Base-by-base conservation (phyloP, 2,113 vertebrate species). In the Sakesphorus luctuosus region DNA sequence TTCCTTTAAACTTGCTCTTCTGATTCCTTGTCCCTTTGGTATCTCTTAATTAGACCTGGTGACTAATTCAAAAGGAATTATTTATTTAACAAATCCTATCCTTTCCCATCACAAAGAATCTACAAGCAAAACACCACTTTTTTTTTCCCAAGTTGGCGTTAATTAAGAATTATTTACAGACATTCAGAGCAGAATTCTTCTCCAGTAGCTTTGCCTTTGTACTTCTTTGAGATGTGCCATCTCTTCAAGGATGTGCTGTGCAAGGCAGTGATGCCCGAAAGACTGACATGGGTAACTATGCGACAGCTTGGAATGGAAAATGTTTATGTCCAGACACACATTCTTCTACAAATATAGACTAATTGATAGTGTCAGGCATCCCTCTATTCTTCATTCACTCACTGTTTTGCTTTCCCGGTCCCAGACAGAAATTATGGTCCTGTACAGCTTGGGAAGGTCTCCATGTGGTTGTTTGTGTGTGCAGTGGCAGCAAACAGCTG, bases 21-120 rank as follows among this genome's bases (percentile, higher is more conserved):
- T 86, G 59, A 80, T 67, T 90, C 55, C n/a, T 77, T 84, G 29
- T 90, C 59, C 84, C 90, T 63, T 93, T 59, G 85, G 78, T 90
- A 92, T 92, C 88, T 94, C 67, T 84, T 94, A 92, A 97, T 96
- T 91, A 75, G 79, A 90, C 92, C 58, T 94, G 78, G 26, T 96
- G 91, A 96, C 50, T 93, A 96, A 88, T 90, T 93, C 85, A 92
- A 72, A 95, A 86, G 40, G 79, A 96, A 96, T 95, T 88, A 84
- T 90, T 95, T 92, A 92, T 96, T 94, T 91, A 90, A 83, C 68
- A 95, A 77, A 88, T 86, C 52, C 67, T 59, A 63, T 29, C 63
- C 59, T 93, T 93, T 94, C 84, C 71, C 80, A 46, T 86, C 63
- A 74, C 52, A 80, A 95, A 90, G 7, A n/a, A 68, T 95, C 80